Conservation (phyloP, 1,140 invertebrate genomes). For the Aplysia californica region DNA sequence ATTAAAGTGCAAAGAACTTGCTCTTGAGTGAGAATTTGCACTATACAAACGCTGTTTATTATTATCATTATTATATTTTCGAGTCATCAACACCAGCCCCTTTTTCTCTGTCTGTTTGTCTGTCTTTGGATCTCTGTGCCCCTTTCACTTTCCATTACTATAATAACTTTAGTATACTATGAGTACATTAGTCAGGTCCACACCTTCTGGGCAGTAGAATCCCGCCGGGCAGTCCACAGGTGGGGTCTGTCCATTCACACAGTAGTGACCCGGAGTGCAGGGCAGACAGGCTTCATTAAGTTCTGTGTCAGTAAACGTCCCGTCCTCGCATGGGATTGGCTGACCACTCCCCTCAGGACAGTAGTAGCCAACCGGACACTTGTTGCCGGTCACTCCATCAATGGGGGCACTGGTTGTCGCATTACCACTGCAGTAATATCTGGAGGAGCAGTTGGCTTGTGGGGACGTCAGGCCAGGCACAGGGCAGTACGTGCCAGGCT, state of each 20-base stretch:
- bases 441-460: conserved; percentile 55
- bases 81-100: too few relatives aligned
- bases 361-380: conserved; percentile 54
- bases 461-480: conserved; percentile 44
- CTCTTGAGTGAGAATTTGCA: too few relatives aligned
- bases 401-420: conserved; percentile 49
- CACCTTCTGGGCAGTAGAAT: conserved; percentile 55
- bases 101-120: too few relatives aligned
- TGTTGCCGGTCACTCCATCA: conserved; percentile 51
- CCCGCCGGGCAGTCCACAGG: conserved; percentile 50
- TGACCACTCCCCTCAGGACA: conserved; percentile 50
- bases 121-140: too few relatives aligned
- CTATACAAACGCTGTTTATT: too few relatives aligned
- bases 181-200: too few relatives aligned
- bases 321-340: conserved; percentile 52
- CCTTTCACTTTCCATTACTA: too few relatives aligned
- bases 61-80: too few relatives aligned
- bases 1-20: too few relatives aligned
- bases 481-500: conserved; percentile 54
- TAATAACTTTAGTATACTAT: too few relatives aligned
- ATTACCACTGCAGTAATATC: conserved; percentile 56
- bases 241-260: conserved; percentile 49
- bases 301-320: conserved; percentile 49
- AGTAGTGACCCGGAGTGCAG: conserved; percentile 58
- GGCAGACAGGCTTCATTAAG: conserved; percentile 41